phyloP scores from a whole-genome alignment of 2,797 vertebrate species.

The Semotilus atromaculatus region DNA sequence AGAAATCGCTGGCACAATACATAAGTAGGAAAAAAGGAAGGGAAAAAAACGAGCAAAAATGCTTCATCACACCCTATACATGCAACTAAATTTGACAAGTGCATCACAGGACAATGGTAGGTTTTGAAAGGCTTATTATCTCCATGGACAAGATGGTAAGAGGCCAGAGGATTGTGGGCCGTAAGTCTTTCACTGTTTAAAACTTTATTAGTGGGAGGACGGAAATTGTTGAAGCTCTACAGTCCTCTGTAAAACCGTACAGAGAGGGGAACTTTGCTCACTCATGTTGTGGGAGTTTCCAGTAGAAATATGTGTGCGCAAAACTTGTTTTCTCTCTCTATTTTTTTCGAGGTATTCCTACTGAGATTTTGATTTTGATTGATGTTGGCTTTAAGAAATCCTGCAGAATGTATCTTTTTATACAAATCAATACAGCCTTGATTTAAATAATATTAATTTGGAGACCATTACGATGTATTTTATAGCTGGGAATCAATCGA shows the following conservation, averaged over 20 bases:
- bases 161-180: constrained; percentile 17
- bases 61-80: constrained; percentile 30
- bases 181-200: constrained; percentile 23
- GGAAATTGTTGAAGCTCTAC: constrained; percentile 18
- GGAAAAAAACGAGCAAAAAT: neutral
- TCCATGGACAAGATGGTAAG: constrained; percentile 29
- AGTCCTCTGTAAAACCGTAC: neutral
- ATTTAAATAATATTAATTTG: neutral
- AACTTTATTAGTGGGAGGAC: constrained; percentile 45
- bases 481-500: neutral
- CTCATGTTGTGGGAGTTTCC: constrained; percentile 16
- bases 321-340: neutral
- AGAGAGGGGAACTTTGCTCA: neutral
- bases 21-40: neutral
- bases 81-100: constrained; percentile 45
- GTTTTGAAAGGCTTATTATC: constrained; percentile 45
- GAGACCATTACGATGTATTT: neutral
- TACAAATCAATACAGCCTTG: neutral
- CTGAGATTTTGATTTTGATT: neutral
- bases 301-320: neutral
- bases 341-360: neutral
- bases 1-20: constrained; percentile 30
- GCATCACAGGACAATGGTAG: constrained; percentile 40
- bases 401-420: neutral
- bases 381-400: neutral